Evolutionary conservation across 2,113 vertebrate species (phyloP).

Genomic region (Corapipo altera): DNA sequence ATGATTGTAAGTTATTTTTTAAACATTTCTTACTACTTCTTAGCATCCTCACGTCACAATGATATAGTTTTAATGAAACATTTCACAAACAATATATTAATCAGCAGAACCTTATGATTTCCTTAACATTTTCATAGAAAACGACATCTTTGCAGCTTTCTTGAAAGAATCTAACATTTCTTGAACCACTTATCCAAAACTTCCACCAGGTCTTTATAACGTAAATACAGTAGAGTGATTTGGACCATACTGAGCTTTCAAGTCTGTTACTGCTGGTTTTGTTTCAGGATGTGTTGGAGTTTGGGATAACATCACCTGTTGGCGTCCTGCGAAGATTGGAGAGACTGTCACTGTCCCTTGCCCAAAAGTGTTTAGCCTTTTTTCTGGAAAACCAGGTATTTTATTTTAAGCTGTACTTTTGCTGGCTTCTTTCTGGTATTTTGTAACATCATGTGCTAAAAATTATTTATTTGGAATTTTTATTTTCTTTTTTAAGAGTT

Average conservation of each 20-base stretch:
- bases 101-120: background rate
- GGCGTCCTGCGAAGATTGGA: slow-evolving; percentile 76
- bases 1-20: background rate
- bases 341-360: slow-evolving; percentile 82
- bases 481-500: background rate
- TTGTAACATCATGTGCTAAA: background rate
- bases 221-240: background rate
- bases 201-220: background rate
- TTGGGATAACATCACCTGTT: slow-evolving; percentile 85
- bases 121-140: background rate
- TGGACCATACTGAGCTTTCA: background rate
- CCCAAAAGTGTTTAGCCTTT: slow-evolving; percentile 72
- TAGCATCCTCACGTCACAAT: background rate
- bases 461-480: background rate
- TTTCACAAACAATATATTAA: background rate
- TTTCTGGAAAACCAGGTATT: slow-evolving; percentile 75
- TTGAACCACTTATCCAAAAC: background rate
- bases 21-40: background rate
- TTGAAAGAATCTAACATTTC: background rate
- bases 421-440: background rate
- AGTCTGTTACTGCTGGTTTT: background rate
- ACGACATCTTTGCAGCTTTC: background rate
- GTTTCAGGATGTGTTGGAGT: slow-evolving; percentile 74
- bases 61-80: background rate
- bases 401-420: background rate